Conservation (phyloP, 2,888 invertebrate genomes). For the Caradrina kadenii region DNA sequence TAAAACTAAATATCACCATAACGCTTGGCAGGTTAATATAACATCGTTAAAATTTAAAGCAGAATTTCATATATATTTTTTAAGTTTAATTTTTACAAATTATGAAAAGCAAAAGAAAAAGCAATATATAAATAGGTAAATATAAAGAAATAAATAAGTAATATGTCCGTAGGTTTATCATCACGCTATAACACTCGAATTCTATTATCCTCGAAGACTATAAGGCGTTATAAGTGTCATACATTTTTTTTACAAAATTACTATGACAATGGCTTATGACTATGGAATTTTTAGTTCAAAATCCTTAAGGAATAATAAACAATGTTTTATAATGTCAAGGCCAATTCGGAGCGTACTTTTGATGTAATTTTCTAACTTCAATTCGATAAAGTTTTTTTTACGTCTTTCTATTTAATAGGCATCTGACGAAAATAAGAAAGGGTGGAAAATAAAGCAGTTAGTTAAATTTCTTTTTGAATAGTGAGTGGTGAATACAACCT, state of each 20-base stretch:
- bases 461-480: not conserved
- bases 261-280: not conserved
- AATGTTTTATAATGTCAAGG: constrained; percentile 15
- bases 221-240: not conserved
- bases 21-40: no score
- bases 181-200: not conserved
- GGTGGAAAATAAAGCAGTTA: not conserved
- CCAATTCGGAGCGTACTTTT: not conserved
- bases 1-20: no score
- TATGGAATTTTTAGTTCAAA: not conserved
- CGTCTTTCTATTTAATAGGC: not conserved
- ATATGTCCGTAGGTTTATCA: not conserved
- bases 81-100: no score
- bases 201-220: not conserved
- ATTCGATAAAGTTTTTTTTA: not conserved
- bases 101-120: not conserved
- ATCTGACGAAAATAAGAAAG: not conserved
- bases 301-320: constrained; percentile 22
- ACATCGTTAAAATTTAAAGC: no score
- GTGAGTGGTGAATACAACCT: no score
- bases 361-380: not conserved
- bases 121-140: not conserved
- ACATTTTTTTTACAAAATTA: constrained; percentile 7
- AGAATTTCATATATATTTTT: no score
- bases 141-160: not conserved